phyloP scores from a whole-genome alignment of 2,113 vertebrate genomes.

The Archocentrus centrarchus region DNA sequence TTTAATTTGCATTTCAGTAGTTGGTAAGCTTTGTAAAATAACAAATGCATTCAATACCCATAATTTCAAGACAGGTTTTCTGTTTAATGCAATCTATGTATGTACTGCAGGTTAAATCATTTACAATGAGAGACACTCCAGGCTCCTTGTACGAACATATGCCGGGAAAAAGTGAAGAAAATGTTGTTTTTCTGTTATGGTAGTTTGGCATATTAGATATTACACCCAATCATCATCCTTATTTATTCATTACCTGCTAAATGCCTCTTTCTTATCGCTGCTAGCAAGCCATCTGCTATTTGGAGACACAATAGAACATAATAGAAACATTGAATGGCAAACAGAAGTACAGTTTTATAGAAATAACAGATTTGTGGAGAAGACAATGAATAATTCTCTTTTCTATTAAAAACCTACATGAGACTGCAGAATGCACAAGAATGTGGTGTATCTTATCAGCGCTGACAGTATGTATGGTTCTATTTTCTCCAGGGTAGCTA shows the following conservation, averaged over 20 bases:
- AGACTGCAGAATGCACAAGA: conserved; percentile 32
- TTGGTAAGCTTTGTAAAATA: background rate
- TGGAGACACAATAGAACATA: conserved; percentile 60
- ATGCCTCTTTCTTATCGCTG: conserved; percentile 62
- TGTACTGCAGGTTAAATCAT: background rate
- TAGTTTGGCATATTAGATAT: conserved; percentile 48
- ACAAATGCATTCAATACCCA: background rate
- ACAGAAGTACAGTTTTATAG: conserved; percentile 35
- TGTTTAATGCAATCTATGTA: background rate
- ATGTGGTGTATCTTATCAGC: conserved; percentile 65
- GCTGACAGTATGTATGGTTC: conserved; percentile 43
- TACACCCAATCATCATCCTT: conserved; percentile 58
- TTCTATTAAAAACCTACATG: conserved; percentile 51
- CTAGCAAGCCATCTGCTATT: conserved; percentile 63
- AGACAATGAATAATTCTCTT: conserved; percentile 67
- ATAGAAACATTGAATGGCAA: conserved; percentile 48
- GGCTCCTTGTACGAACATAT: background rate
- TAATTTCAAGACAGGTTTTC: background rate
- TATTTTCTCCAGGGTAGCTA: conserved; percentile 49
- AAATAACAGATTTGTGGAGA: conserved; percentile 60
- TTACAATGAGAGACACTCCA: background rate
- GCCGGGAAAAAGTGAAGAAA: background rate
- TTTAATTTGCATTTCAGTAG: background rate
- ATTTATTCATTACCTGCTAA: conserved; percentile 66
- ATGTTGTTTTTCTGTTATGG: conserved; percentile 13